Conservation (phyloP, 2,888 invertebrate genomes). For the Papilio demoleus region DNA sequence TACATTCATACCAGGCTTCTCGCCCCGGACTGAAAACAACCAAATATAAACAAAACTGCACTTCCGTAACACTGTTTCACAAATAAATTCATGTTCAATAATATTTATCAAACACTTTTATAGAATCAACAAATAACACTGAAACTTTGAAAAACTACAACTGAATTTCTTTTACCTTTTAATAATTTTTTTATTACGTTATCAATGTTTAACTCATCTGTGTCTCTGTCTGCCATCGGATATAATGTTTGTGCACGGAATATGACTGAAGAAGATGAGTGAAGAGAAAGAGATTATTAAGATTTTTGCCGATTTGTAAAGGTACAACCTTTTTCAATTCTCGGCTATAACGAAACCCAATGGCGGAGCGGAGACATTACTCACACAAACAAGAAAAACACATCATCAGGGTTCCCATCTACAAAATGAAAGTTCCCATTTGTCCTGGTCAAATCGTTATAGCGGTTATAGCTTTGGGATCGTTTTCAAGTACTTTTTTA, state of each 20-base stretch:
- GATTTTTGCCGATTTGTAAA: slow-evolving; percentile 79
- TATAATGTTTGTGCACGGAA: slow-evolving; percentile 74
- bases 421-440: slow-evolving; percentile 15
- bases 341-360: slow-evolving; percentile 78
- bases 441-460: too few species aligned
- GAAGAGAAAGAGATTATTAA: slow-evolving; percentile 69
- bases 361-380: slow-evolving; percentile 74
- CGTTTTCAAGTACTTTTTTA: too few species aligned
- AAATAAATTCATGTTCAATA: slow-evolving; percentile 45
- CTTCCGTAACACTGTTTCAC: slow-evolving; percentile 48
- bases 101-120: slow-evolving; percentile 41
- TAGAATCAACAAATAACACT: slow-evolving; percentile 57
- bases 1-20: slow-evolving; percentile 99
- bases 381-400: too few species aligned
- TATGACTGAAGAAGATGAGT: slow-evolving; percentile 69
- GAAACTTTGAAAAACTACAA: slow-evolving; percentile 65
- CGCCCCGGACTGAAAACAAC: slow-evolving; percentile 93
- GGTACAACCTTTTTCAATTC: slow-evolving; percentile 77
- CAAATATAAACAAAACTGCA: slow-evolving; percentile 59
- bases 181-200: slow-evolving; percentile 97
- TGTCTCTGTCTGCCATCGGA: slow-evolving; percentile 90
- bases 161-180: slow-evolving; percentile 91
- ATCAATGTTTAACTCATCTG: slow-evolving; percentile 97
- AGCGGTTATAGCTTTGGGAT: too few species aligned
- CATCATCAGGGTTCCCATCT: slow-evolving; percentile 61